Evolutionary conservation across 1,140 invertebrate species (phyloP).

Genomic region (Yoshiicerus persimilis): DNA sequence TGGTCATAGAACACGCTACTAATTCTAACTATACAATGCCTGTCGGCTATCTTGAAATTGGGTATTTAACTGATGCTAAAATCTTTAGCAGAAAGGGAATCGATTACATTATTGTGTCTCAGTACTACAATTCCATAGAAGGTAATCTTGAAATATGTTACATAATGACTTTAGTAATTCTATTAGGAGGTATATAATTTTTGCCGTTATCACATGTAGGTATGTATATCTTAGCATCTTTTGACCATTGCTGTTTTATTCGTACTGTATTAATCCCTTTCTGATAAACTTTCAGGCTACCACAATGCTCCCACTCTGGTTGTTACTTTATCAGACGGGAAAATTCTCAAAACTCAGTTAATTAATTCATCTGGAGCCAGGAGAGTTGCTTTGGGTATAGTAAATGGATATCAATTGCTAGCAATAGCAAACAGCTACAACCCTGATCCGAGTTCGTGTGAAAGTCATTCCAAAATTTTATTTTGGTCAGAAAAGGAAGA

Average conservation of each 20-base stretch:
- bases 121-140: background rate
- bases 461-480: constrained; percentile 15
- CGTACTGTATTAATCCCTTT: no score
- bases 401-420: background rate
- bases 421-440: constrained; percentile 32
- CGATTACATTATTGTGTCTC: constrained; percentile 2
- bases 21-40: no score
- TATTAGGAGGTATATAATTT: no score
- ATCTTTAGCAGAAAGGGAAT: background rate
- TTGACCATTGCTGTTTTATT: no score
- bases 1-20: background rate
- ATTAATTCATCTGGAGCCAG: background rate
- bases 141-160: background rate
- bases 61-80: constrained; percentile 28
- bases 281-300: background rate
- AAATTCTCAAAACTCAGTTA: background rate
- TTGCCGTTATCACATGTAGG: no score
- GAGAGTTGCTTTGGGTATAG: background rate
- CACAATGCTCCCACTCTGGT: background rate
- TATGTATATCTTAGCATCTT: no score
- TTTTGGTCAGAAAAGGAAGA: background rate
- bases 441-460: background rate
- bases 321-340: background rate
- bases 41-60: background rate
- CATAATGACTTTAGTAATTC: no score